A percentile compares a stretch with the other conserved stretches of the same genome.
phyloP scores from a whole-genome alignment of 2,113 vertebrate genomes.

The Bucco capensis region DNA sequence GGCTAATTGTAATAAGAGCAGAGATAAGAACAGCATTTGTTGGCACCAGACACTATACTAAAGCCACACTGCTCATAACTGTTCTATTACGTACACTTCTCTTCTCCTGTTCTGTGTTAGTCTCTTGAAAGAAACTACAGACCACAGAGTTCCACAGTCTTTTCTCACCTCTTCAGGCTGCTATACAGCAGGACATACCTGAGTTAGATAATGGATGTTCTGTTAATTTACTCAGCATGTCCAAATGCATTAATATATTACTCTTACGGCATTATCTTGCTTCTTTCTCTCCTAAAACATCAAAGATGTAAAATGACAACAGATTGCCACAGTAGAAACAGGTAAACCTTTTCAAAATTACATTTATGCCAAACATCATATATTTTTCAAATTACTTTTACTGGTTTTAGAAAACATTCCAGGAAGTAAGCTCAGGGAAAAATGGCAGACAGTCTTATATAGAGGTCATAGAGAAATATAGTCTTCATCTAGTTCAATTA shows the following conservation, averaged over 20 bases:
- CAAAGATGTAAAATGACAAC: not conserved
- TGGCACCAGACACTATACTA: not conserved
- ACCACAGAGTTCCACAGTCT: not conserved
- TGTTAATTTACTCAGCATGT: not conserved
- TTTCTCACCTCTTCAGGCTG: not conserved
- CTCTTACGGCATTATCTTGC: not conserved
- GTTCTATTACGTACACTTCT: not conserved
- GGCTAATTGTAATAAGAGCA: not conserved
- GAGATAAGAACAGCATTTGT: not conserved
- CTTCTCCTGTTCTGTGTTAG: not conserved
- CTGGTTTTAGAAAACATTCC: not conserved
- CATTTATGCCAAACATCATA: not conserved
- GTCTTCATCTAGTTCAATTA: slow-evolving; percentile 33
- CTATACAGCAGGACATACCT: not conserved
- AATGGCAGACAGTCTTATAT: not conserved
- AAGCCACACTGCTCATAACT: not conserved
- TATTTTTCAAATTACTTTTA: not conserved
- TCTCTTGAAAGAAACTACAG: not conserved
- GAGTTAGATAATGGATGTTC: not conserved
- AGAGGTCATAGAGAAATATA: not conserved
- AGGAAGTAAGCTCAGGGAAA: not conserved
- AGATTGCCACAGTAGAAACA: not conserved
- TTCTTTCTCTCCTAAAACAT: not conserved
- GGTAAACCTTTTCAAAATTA: not conserved
- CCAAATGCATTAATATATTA: not conserved